Evolutionary conservation across 1,140 invertebrate species (phyloP), one percentile per base, ranked within the genome.

Genomic region (Sycobia sp.): DNA sequence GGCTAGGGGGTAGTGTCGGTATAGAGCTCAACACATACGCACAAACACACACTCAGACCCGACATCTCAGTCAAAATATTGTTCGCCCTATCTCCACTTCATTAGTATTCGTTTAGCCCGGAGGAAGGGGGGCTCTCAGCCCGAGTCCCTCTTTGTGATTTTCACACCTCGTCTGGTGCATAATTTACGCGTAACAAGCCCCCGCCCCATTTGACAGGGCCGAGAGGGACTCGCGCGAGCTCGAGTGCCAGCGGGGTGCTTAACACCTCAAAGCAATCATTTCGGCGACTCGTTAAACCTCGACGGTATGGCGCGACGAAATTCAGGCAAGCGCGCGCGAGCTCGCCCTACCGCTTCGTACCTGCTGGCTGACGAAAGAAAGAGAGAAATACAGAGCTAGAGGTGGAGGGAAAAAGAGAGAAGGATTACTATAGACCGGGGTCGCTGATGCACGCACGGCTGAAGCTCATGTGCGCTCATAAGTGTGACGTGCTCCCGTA

Each of bases 231-330:
- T n/a, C n/a, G 34, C 44, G 14, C 9, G 18, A n/a, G 13, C 22
- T 50, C 34, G 16, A 50, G 53, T 51, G 36, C 18, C 47, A 11
- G 36, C 44, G 25, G n/a, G n/a, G 25, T 64, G 54, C 54, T 64
- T 58, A 58, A 64, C 47, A 38, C 54, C 47, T 64, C 49, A 58
- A 65, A 65, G 55, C 55, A 59, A 59, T 51, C 62, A 58, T 65
- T 65, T 65, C 49, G 62, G 49, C 49, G 62, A 39, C 54, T 58
- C 62, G 55, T 65, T 65, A 59, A 39, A 27, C 59, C 38, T 34
- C 13, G 39, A n/a, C n/a, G n/a, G n/a, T n/a, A n/a, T n/a, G n/a
- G 34, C 41, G 22, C n/a, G 54, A 63, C 51, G 22, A 55, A 53
- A 50, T 63, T 63, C 54, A 44, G n/a, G n/a, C n/a, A n/a, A n/a